Base-by-base conservation (phyloP, 37 sponge, comb jelly and placozoan species). In the Halichondria panicea region DNA sequence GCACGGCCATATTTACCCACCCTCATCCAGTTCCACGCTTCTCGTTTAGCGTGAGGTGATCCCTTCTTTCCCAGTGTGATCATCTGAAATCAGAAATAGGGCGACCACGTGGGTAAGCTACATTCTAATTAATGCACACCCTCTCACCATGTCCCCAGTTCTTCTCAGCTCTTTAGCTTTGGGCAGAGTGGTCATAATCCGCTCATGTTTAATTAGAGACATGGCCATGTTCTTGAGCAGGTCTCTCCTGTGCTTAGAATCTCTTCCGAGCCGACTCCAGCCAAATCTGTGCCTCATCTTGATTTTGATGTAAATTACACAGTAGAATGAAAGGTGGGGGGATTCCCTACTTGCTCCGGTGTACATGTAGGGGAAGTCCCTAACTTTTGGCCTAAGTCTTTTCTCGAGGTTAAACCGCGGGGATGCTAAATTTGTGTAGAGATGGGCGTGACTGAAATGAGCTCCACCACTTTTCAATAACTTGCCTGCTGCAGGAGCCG, bases 111-210 rank as follows among this genome's bases (percentile, higher is more conserved):
- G n/a, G n/a, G n/a, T n/a, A n/a, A n/a, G n/a, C n/a, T n/a, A n/a
- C n/a, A n/a, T 50, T 66, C 39, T 56, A 37, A 46, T 25, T 53
- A 71, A 55, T 12, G 61, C 59, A 21, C 61, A 75, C 19, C 15
- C 12, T 13, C 79, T 81, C 27, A 94, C 95, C 65, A 48, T 63
- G 65, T 94, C 95, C 43, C 85, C 88, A 59, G 84, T 53, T 43
- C 81, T 70, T 39, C 74, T 79, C 66, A 94, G 45, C 73, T 81
- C 88, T 45, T 91, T 94, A 36, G 92, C 95, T 71, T 80, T 78
- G 3, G 95, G 61, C 18, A 94, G 68, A 55, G 95, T 94, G 25
- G 93, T 94, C 31, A 82, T 69, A 35, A 94, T 91, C 15, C 95
- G 50, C 44, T 94, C 95, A 64, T 94, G 88, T 34, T 84, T 87